Evolutionary conservation across 2,888 invertebrate genomes (phyloP).

Genomic region (Eledona agricola): DNA sequence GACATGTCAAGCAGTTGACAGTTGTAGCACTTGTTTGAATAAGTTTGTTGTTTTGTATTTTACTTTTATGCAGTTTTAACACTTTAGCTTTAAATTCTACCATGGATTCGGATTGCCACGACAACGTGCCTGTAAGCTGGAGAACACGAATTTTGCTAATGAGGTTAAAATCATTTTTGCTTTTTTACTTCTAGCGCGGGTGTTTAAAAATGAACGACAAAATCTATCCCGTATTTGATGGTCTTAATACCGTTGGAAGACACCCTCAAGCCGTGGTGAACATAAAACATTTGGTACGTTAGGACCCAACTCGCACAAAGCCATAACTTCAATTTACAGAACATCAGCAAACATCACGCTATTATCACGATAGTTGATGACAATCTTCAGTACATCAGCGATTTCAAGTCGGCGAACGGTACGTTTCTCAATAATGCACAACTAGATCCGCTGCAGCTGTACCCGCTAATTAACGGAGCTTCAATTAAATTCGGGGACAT

Average conservation of each 20-base stretch:
- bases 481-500: conserved; percentile 52
- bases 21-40: too few species aligned
- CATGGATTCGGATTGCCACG: conserved; percentile 2
- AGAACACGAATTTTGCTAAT: neutral
- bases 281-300: conserved; percentile 54
- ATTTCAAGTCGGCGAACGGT: conserved; percentile 58
- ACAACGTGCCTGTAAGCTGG: conserved; percentile 5
- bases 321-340: conserved; percentile 46
- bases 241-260: conserved; percentile 57
- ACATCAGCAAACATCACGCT: conserved; percentile 58
- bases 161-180: conserved; percentile 2
- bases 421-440: conserved; percentile 48
- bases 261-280: conserved; percentile 53
- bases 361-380: conserved; percentile 54
- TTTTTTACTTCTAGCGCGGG: conserved; percentile 45
- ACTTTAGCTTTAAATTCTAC: too few species aligned
- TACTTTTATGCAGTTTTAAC: too few species aligned
- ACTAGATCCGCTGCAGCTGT: conserved; percentile 52
- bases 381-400: conserved; percentile 54
- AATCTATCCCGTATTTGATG: conserved; percentile 49
- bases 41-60: too few species aligned
- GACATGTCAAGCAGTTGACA: too few species aligned
- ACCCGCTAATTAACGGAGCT: conserved; percentile 47
- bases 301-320: neutral
- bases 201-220: conserved; percentile 44